Conservation (phyloP, 2,888 invertebrate genomes). For the Camponotus fellah region DNA sequence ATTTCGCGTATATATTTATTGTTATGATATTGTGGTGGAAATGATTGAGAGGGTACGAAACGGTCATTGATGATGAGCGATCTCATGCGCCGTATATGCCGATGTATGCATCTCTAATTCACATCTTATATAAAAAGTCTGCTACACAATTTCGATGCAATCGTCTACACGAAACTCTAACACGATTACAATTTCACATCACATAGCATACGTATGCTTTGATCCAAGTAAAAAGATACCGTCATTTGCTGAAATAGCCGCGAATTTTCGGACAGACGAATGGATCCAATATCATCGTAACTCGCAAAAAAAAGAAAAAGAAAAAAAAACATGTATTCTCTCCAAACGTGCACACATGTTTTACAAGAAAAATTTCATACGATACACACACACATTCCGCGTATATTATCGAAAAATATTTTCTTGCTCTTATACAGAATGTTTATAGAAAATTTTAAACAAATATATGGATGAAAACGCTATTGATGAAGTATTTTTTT, state of each 20-base stretch:
- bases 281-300: slow-evolving; percentile 50
- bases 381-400: background rate
- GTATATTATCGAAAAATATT: slow-evolving; percentile 8
- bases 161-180: slow-evolving; percentile 48
- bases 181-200: slow-evolving; percentile 43
- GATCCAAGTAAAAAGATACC: slow-evolving; percentile 38
- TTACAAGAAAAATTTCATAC: background rate
- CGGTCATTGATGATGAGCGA: slow-evolving; percentile 40
- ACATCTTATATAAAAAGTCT: slow-evolving; percentile 15
- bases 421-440: background rate
- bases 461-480: background rate
- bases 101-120: slow-evolving; percentile 45
- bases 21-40: background rate
- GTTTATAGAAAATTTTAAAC: background rate
- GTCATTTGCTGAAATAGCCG: slow-evolving; percentile 15
- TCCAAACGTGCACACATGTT: background rate
- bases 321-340: background rate
- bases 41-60: slow-evolving; percentile 16
- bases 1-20: background rate
- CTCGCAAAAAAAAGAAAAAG: slow-evolving; percentile 14
- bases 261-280: slow-evolving; percentile 17
- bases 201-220: slow-evolving; percentile 51
- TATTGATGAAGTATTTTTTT: slow-evolving; percentile 4
- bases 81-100: slow-evolving; percentile 36
- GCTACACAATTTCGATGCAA: slow-evolving; percentile 40